Base-by-base conservation (phyloP, 1,140 invertebrate species). In the Atta texana region DNA sequence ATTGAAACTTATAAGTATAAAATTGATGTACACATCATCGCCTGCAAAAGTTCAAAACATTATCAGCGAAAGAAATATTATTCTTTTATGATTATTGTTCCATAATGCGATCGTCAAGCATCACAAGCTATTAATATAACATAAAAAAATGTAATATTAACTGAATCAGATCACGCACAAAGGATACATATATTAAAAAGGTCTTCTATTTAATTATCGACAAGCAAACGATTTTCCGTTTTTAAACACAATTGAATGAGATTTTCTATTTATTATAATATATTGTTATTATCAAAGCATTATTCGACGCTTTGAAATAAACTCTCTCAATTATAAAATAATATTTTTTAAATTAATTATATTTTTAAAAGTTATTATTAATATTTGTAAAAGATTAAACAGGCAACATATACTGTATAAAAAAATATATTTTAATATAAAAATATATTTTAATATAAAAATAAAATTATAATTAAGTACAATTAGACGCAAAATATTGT, bases 51-150 rank as follows among this genome's bases (percentile, higher is more conserved):
- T 59, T 82, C 80, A 59, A 72, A n/a, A 72, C 6, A 55, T 82
- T 74, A 82, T 74, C 68, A 7, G 14, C 31, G 14, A 71, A 31
- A 39, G 34, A 59, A 72, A 24, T 61, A 7, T 53, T 82, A 21
- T 49, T 82, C 18, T 55, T 24, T 39, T 21, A n/a, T 74, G 34
- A 24, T 59, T 44, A 74, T 72, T 82, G 34, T 72, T 10, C 8
- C 34, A 57, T 72, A 39, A 49, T 18, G 24, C 14, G 51, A n/a
- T 80, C 77, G 10, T 8, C 16, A 77, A 16, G 53, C 34, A 59
- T 66, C 39, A 51, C 3, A 51, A 66, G 49, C 49, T 81, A 81
- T 81, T 81, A 71, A 81, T 81, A 81, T n/a, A 24, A 24, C 28
- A 53, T 14, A 44, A 61, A 82, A 59, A 74, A 53, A 3, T 49